Evolutionary conservation across 2,113 vertebrate species (phyloP).

Genomic region (Pterocles orientalis): DNA sequence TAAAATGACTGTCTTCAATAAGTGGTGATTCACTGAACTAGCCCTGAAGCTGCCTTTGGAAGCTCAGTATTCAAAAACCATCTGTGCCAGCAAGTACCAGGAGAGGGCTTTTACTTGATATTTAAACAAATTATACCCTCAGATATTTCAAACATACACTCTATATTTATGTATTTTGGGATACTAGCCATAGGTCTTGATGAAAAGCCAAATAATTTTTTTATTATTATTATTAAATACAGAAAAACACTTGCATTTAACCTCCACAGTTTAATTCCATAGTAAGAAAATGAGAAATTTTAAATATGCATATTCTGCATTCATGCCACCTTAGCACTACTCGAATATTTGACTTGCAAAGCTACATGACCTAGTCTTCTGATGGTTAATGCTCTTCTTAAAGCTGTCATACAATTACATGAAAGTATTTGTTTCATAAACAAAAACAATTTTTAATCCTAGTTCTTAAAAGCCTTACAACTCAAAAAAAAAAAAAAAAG

Average conservation of each 20-base stretch:
- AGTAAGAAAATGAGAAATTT: neutral
- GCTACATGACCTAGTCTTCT: neutral
- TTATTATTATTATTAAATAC: neutral
- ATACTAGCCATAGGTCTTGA: conserved; percentile 48
- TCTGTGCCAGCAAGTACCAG: conserved; percentile 73
- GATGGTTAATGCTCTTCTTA: neutral
- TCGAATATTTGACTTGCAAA: neutral
- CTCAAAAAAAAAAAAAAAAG: neutral
- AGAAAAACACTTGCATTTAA: conserved; percentile 10
- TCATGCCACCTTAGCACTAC: neutral
- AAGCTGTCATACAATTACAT: neutral
- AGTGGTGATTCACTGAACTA: conserved; percentile 63
- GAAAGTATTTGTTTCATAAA: neutral
- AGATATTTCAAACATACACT: conserved; percentile 58
- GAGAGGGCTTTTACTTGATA: conserved; percentile 64
- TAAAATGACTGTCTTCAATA: conserved; percentile 45
- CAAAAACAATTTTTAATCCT: neutral
- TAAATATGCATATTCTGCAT: neutral
- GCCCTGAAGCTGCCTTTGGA: conserved; percentile 61
- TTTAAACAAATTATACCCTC: conserved; percentile 65
- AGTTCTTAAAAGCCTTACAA: neutral
- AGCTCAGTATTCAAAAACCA: conserved; percentile 69
- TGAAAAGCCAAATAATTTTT: conserved; percentile 1
- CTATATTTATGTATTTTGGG: conserved; percentile 52
- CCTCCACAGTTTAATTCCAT: neutral